These are phyloP conservation scores for Lepisosteus osseus DNA, from an alignment of 2,113 vertebrate species.

Conservation along the genomic window DNA sequence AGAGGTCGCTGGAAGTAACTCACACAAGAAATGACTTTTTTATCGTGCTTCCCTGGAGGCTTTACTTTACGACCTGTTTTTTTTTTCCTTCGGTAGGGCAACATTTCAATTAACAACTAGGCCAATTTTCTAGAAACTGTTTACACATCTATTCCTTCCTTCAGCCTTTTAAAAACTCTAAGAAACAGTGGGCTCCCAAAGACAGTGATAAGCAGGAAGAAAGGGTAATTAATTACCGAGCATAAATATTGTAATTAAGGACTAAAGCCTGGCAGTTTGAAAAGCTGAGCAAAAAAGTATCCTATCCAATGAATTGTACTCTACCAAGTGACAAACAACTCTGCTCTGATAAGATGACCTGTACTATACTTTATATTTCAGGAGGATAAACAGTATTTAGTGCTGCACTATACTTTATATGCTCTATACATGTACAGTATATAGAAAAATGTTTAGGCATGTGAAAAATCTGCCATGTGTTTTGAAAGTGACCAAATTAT, in stretches of 20 bases:
- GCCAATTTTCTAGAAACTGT: conserved; percentile 38
- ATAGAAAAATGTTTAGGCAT: not conserved
- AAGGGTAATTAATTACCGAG: conserved; percentile 54
- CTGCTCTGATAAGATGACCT: no score
- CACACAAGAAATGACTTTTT: conserved; percentile 55
- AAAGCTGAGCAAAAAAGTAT: conserved; percentile 19
- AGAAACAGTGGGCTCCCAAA: conserved; percentile 34
- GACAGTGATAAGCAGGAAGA: conserved; percentile 49
- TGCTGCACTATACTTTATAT: no score
- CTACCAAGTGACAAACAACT: no score
- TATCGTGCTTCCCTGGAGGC: conserved; percentile 39
- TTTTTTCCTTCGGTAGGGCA: conserved; percentile 28
- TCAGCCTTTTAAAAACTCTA: conserved; percentile 42
- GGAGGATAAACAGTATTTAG: no score
- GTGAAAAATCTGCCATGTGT: not conserved
- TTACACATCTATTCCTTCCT: conserved; percentile 28
- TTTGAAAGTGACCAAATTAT: conserved; percentile 24
- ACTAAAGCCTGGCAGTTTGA: conserved; percentile 43
- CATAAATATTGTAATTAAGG: conserved; percentile 54
- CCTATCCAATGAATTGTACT: no score
- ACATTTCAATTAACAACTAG: not conserved
- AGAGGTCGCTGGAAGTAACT: conserved; percentile 59
- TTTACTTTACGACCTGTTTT: conserved; percentile 38
- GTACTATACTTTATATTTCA: not conserved
- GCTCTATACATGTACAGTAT: no score